Percentiles rank a stretch among this genome's conserved stretches.
Conservation (phyloP, 2,888 invertebrate species). For the Synergus gifuensis region DNA sequence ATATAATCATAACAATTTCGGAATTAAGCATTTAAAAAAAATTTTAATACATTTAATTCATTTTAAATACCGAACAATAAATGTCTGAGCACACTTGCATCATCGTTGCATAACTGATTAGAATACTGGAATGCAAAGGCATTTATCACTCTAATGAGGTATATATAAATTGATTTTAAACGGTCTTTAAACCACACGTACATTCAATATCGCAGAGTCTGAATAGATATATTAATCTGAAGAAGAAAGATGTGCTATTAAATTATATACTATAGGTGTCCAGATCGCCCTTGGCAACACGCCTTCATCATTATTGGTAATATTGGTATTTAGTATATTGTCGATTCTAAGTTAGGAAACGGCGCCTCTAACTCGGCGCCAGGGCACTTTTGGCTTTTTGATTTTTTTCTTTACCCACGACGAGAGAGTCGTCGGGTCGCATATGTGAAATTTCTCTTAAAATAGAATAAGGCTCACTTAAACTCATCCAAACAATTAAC, state of each 20-base stretch:
- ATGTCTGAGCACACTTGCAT: background rate
- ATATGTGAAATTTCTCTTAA: slow-evolving; percentile 49
- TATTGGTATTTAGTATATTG: background rate
- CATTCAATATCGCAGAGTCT: background rate
- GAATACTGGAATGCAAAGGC: background rate
- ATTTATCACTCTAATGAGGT: background rate
- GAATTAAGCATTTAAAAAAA: background rate
- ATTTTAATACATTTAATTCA: background rate
- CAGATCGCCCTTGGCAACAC: slow-evolving; percentile 10
- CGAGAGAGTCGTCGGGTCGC: slow-evolving; percentile 49
- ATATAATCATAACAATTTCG: background rate
- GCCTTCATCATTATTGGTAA: background rate
- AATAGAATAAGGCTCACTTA: slow-evolving; percentile 47
- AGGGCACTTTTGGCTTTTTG: slow-evolving; percentile 51
- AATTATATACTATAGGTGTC: background rate
- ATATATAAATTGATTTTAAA: background rate
- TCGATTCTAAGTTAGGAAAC: slow-evolving; percentile 46
- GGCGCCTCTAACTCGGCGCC: slow-evolving; percentile 48
- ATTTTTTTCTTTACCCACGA: slow-evolving; percentile 46
- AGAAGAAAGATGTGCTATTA: background rate
- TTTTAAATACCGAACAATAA: background rate
- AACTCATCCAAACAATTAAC: background rate
- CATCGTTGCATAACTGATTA: background rate
- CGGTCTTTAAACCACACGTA: background rate
- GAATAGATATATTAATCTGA: background rate